Percentiles rank a stretch among this genome's conserved stretches.
These are phyloP conservation scores for Trichomycterus rosablanca DNA, from an alignment of 2,113 vertebrate genomes.

Conservation along the genomic window DNA sequence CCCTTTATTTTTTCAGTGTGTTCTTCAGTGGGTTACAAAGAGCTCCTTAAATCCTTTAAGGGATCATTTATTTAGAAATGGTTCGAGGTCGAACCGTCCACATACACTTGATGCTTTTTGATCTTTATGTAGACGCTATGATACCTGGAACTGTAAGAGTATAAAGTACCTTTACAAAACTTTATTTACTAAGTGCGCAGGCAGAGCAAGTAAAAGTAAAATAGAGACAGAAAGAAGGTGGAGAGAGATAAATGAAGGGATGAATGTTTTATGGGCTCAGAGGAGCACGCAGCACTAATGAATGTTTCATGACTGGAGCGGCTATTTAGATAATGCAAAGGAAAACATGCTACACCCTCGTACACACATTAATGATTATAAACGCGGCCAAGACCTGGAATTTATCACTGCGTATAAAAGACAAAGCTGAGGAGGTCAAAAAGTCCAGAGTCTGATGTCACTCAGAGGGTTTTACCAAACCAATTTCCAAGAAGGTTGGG, in stretches of 20 bases:
- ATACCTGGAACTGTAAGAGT: too few relatives aligned
- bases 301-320: conserved; percentile 6
- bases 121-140: too few relatives aligned
- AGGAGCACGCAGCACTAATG: conserved; percentile 2
- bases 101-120: too few relatives aligned
- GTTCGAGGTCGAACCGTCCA: too few relatives aligned
- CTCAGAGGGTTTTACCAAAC: too few relatives aligned
- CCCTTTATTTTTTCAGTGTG: too few relatives aligned
- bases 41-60: too few relatives aligned
- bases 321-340: background rate
- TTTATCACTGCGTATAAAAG: background rate
- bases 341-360: background rate
- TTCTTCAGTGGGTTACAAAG: too few relatives aligned
- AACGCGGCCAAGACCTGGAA: background rate
- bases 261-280: conserved; percentile 2
- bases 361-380: background rate
- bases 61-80: too few relatives aligned
- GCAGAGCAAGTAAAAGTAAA: background rate
- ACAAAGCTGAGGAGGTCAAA: background rate
- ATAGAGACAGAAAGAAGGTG: background rate
- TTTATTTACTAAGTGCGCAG: too few relatives aligned
- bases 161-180: too few relatives aligned
- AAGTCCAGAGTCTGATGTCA: background rate
- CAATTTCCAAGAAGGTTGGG: too few relatives aligned
- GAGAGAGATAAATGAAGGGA: conserved; percentile 10